Evolutionary conservation across 2,113 vertebrate species (phyloP), one percentile per base, ranked within the genome.

Genomic region (Formicarius rufipectus): DNA sequence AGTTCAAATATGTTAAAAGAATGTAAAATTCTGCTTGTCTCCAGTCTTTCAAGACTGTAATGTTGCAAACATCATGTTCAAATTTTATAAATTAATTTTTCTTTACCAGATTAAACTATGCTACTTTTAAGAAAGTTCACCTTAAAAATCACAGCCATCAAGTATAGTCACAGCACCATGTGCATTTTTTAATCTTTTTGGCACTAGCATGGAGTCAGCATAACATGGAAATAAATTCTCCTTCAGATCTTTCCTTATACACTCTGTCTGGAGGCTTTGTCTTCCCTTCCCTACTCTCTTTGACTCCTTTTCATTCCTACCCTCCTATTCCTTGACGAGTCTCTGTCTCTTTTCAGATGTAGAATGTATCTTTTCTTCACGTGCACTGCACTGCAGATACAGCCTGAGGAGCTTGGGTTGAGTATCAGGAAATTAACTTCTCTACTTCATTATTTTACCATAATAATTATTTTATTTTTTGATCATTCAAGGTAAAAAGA

Each of bases 271-370:
- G 8, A 8, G 2, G 33, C 0, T n/a, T 13, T 5, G 42, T 30
- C 40, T 55, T 35, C 30, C 47, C 19, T 20, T 72, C 3, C 9
- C 6, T 49, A 6, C 3, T 84, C 10, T 50, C 45, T 60, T 9
- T 5, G 15, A 33, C 2, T 79, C 50, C 15, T 45, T 89, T 75
- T 60, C 11, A 22, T 79, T 37, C 19, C 12, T 40, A 8, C 10
- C 71, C 7, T 78, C 21, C 2, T 45, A 2, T 55, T 77, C 16
- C 9, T 89, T 1, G 0, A 35, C 27, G 10, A 40, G 2, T 53
- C 3, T 52, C 6, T 60, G 20, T 37, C 11, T 23, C 17, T 50
- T 71, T 22, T 31, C 81, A 75, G 30, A 12, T 20, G 12, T 7
- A 74, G 11, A 13, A 91, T 40, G 4, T 40, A 68, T 8, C 27